A percentile compares a stretch with the other conserved stretches of the same genome.
phyloP scores from a whole-genome alignment of 2,797 vertebrate genomes.

The Sebastes nivosus region DNA sequence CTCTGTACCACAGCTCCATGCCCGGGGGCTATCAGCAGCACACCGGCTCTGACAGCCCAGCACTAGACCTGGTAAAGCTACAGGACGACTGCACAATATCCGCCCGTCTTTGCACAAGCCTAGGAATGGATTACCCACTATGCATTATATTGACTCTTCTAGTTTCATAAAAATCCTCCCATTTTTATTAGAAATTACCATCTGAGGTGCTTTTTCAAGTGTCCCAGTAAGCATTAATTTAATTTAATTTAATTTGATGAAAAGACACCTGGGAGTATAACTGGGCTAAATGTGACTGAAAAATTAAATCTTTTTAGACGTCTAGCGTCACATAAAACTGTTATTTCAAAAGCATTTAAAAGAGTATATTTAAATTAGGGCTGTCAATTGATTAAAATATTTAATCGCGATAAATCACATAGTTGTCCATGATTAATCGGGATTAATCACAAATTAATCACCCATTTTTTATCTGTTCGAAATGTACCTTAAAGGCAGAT shows the following conservation, averaged over 20 bases:
- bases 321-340: background rate
- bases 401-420: too few species aligned
- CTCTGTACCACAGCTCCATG: background rate
- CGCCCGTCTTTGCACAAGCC: constrained; percentile 23
- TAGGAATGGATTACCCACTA: constrained; percentile 15
- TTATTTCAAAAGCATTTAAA: background rate
- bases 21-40: constrained; percentile 14
- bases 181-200: constrained; percentile 1
- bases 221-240: background rate
- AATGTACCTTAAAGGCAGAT: too few species aligned
- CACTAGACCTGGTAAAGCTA: constrained; percentile 13
- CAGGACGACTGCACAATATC: constrained; percentile 34
- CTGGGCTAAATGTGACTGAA: background rate
- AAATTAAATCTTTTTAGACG: background rate
- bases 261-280: background rate
- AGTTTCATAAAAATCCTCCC: background rate
- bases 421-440: too few species aligned
- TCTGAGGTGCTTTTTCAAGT: background rate
- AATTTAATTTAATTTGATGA: background rate
- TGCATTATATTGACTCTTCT: background rate
- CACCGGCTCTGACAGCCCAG: constrained; percentile 2
- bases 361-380: background rate
- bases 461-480: too few species aligned
- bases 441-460: too few species aligned
- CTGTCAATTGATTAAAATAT: too few species aligned